Base-by-base conservation (phyloP, 35 echinoderm and acorn worm genomes). In the Patiria miniata region DNA sequence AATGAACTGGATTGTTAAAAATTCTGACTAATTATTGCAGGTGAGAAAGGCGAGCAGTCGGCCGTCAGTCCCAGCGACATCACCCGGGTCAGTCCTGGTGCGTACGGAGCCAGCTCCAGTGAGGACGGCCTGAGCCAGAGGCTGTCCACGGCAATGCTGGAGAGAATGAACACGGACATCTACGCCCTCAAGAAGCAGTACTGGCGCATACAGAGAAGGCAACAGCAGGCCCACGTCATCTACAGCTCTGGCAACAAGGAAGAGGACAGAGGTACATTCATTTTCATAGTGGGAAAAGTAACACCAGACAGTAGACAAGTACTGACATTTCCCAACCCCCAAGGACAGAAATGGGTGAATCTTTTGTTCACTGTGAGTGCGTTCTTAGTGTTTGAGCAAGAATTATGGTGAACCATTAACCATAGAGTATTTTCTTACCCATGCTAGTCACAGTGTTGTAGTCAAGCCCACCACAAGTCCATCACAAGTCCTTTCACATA, bases 181-280 rank as follows among this genome's bases (percentile, higher is more conserved):
- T 84, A 95, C 36, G 83, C 96, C 1, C 40, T 99, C 19, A 99
- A 99, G 87, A 92, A 94, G 54, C 96, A 99, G 89, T 99, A 99
- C 87, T 87, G 90, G 78, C 86, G 92, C 69, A 99, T 99, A 79
- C 96, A 99, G 79, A 60, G 83, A 30, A 73, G 93, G 16, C 96
- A 99, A 50, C 90, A 91, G 79, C 82, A 83, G 57, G 96, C 96
- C 8, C 96, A 99, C 78, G 96, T 99, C 17, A 91, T 99, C 4
- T 99, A 99, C 77, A 90, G 89, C 17, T 81, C 96, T 29, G 89
- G 89, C 2, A 89, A 82, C 39, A 99, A 87, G 36, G 84, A 55
- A 4, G 88, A 85, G 36, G 78, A 84, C 33, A 80, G 91, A 85
- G 73, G 90, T 61, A 84, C 47, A 19, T 77, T 52, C 40, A 84